phyloP scores from a whole-genome alignment of 2,888 invertebrate genomes.

The Lochmaea capreae region DNA sequence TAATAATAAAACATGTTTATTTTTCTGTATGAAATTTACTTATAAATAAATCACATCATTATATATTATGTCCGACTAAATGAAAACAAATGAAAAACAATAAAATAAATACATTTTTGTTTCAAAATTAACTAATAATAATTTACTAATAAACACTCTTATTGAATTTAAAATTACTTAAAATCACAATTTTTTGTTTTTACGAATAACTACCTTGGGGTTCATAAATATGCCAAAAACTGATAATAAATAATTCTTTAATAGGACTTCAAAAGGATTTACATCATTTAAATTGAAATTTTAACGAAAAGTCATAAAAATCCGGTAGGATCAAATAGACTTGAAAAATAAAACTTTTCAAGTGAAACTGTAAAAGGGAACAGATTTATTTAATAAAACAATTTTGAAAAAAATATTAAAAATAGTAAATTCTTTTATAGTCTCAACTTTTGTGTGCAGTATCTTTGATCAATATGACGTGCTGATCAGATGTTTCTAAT shows the following conservation, averaged over 20 bases:
- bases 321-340: too few relatives aligned
- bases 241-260: slow-evolving; percentile 25
- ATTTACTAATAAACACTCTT: slow-evolving; percentile 65
- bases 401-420: not conserved
- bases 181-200: slow-evolving; percentile 66
- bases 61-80: slow-evolving; percentile 62
- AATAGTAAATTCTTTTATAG: not conserved
- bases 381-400: not conserved
- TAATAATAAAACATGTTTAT: slow-evolving; percentile 60
- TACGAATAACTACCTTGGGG: slow-evolving; percentile 65
- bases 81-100: slow-evolving; percentile 58
- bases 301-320: too few relatives aligned
- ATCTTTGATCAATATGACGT: not conserved
- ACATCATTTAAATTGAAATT: too few relatives aligned
- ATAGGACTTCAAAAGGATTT: not conserved
- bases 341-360: not conserved
- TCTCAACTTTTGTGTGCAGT: not conserved
- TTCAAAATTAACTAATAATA: slow-evolving; percentile 59
- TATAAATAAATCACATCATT: slow-evolving; percentile 59
- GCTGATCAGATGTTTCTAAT: not conserved
- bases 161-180: slow-evolving; percentile 64
- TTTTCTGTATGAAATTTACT: slow-evolving; percentile 59
- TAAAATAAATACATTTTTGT: slow-evolving; percentile 58
- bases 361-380: not conserved
- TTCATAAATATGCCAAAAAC: slow-evolving; percentile 61